Base-by-base conservation (phyloP, 2,888 invertebrate species). In the Ernsta delagoae region DNA sequence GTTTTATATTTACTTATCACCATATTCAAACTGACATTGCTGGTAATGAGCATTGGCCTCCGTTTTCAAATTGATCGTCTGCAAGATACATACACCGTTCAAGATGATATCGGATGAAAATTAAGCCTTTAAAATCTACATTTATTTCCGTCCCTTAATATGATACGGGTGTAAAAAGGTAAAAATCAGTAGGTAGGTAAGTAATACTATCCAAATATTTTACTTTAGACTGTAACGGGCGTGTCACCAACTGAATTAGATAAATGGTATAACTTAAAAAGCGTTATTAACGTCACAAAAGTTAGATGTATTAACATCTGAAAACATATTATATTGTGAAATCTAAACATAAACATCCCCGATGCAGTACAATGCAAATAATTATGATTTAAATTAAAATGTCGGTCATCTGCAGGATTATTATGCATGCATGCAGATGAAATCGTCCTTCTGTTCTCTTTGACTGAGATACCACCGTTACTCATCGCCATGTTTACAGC, bases 401-500 rank as follows among this genome's bases (percentile, higher is more conserved):
- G 61, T 68, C 61, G 48, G 62, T 43, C 61, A 68, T 62, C 36
- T 57, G 11, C 7, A 39, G 36, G 36, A 68, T 62, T 62, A 68
- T 68, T 68, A 68, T 68, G 68, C 57, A 68, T 62, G 60, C 60
- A 67, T 66, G 61, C 56, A 57, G 43, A 66, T 56, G 62, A 16
- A 56, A 68, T 62, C 16, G 61, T 61, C 34, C 11, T 12, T 57
- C 50, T 69, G 54, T 56, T 59, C 45, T 61, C 60, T 64, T 60
- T 63, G 62, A 66, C 57, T 65, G 60, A 73, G 36, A 48, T 36
- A 59, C 65, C 66, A 45, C 59, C n/a, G 62, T 61, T 63, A 64
- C 65, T 67, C 70, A 65, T 65, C 65, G 62, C 71, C 70, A 74
- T 75, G 74, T 76, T 72, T 75, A 75, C 3, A n/a, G 1, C 24